These are phyloP conservation scores for Druceiella hillmani DNA, from an alignment of 2,888 invertebrate species.

Conservation along the genomic window DNA sequence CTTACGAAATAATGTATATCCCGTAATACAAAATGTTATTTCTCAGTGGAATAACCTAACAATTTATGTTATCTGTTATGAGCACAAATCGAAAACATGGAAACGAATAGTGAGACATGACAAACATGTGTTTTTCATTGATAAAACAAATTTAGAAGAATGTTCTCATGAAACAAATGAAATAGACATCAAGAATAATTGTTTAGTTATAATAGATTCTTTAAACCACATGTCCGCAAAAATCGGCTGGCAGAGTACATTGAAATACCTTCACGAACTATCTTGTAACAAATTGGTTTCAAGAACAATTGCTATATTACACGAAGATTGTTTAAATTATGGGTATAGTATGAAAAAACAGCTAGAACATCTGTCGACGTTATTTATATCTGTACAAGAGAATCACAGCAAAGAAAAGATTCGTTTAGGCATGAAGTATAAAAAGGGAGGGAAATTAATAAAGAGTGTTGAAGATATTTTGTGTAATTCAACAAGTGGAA, in stretches of 20 bases:
- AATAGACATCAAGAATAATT: constrained; percentile 28
- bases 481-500: constrained; percentile 33
- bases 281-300: constrained; percentile 5
- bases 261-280: constrained; percentile 11
- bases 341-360: neutral
- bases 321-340: neutral
- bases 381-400: constrained; percentile 31
- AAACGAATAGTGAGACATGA: constrained; percentile 31
- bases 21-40: constrained; percentile 33
- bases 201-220: constrained; percentile 38
- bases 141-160: constrained; percentile 30
- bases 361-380: neutral
- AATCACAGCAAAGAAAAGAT: constrained; percentile 32
- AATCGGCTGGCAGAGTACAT: constrained; percentile 33
- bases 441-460: constrained; percentile 50
- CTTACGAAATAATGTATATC: constrained; percentile 34
- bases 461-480: constrained; percentile 39
- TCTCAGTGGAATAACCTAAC: constrained; percentile 28
- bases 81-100: constrained; percentile 36
- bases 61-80: constrained; percentile 35
- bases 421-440: constrained; percentile 35
- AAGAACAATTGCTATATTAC: constrained; percentile 21
- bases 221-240: constrained; percentile 40
- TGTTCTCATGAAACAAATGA: constrained; percentile 26
- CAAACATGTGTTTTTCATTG: too few relatives aligned